Conservation (phyloP, 2,888 invertebrate species). For the Lithosia quadra region DNA sequence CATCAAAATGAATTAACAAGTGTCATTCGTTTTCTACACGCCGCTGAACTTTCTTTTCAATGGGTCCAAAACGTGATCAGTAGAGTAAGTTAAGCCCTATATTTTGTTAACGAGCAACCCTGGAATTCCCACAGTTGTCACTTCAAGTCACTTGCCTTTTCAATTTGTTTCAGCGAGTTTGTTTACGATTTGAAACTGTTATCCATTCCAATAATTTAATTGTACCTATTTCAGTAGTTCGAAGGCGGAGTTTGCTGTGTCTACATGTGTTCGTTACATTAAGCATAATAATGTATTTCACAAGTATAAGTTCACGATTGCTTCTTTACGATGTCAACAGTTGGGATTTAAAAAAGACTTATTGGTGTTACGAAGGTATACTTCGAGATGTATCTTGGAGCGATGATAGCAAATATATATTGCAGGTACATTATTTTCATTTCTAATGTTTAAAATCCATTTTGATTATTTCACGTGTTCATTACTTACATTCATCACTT, state of each 20-base stretch:
- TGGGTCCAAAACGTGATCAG: constrained; percentile 6
- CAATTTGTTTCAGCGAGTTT: constrained; percentile 47
- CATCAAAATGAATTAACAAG: constrained; percentile 31
- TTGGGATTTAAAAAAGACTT: constrained; percentile 85
- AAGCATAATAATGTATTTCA: constrained; percentile 82
- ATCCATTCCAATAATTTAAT: constrained; percentile 14
- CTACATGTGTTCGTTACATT: constrained; percentile 33
- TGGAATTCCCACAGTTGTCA: constrained; percentile 36
- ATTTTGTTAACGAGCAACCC: constrained; percentile 15
- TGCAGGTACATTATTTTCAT: constrained; percentile 69
- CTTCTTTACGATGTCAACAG: constrained; percentile 85
- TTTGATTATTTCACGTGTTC: background rate
- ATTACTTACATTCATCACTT: background rate
- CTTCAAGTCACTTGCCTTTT: constrained; percentile 54
- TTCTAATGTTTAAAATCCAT: background rate
- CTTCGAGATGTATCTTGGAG: constrained; percentile 82
- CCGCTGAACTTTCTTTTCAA: constrained; percentile 8
- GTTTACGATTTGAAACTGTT: constrained; percentile 24
- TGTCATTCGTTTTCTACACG: background rate
- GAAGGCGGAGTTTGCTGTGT: constrained; percentile 27
- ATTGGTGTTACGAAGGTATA: constrained; percentile 79
- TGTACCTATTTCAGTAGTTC: constrained; percentile 22
- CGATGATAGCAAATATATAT: constrained; percentile 83
- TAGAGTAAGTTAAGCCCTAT: constrained; percentile 8
- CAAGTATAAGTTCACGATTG: constrained; percentile 85